Base-by-base conservation (phyloP, 2,888 invertebrate species). In the Lumbricus terrestris region DNA sequence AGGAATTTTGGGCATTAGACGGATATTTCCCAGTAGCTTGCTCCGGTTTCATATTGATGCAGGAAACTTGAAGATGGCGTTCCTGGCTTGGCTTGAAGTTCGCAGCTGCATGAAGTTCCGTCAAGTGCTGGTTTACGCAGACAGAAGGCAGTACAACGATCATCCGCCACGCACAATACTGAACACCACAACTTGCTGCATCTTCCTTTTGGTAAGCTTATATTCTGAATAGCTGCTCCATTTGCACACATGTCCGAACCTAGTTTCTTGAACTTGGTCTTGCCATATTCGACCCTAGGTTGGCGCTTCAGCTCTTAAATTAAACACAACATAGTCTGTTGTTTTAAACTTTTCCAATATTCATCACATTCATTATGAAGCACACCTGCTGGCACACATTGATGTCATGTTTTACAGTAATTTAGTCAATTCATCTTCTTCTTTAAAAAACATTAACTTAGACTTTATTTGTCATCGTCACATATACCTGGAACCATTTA, bases 51-150 rank as follows among this genome's bases (percentile, higher is more conserved):
- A 34, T 85, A 85, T 29, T 37, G 34, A 34, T 18, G 29, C 16
- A 85, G 85, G 37, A 35, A 85, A 85, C 37, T 37, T 35, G 85
- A 85, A 6, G 85, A 85, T 8, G 85, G 85, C 1, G 85, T 85
- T 85, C 85, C 85, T 35, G 85, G 85, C n/a, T 85, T 85, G 34
- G 85, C 85, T 85, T 85, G 85, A 37, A 85, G 85, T 35, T 85
- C 85, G 23, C 85, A 85, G 85, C 34, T 8, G n/a, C 85, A 85
- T 85, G 85, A 23, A 85, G 20, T 37, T 37, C 34, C 85, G 85
- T 23, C 15, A 5, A 37, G 23, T 3, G 34, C 16, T 34, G 85
- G 37, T 15, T 37, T 34, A 15, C 16, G 85, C 35, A 85, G 85
- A 85, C 85, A 85, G 85, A 85, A 85, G 35, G 85, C 85, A 8